Evolutionary conservation across 2,888 invertebrate species (phyloP).

Genomic region (Dolomedes plantarius): DNA sequence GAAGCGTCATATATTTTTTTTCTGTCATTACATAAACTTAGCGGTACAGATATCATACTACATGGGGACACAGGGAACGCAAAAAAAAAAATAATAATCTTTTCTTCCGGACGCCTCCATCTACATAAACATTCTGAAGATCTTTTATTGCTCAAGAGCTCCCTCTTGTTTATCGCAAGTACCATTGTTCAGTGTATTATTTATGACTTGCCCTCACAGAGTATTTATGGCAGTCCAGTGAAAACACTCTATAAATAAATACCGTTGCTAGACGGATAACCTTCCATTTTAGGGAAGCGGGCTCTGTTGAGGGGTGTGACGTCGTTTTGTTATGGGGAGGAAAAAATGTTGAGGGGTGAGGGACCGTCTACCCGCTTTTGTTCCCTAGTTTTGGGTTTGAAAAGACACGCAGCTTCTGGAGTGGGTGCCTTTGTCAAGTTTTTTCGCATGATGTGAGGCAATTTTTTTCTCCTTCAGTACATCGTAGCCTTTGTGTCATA

Average conservation of each 20-base stretch:
- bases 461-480: slow-evolving; percentile 35
- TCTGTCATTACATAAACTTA: too few species aligned
- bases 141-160: not conserved
- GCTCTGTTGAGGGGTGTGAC: not conserved
- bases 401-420: slow-evolving; percentile 49
- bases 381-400: not conserved
- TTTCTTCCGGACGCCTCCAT: not conserved
- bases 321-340: not conserved
- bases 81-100: not conserved
- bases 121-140: not conserved
- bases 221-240: slow-evolving; percentile 42
- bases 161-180: slow-evolving; percentile 31
- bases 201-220: slow-evolving; percentile 27
- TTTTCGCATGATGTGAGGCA: slow-evolving; percentile 57
- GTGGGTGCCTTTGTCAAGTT: slow-evolving; percentile 49
- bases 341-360: not conserved
- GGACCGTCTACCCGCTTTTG: not conserved
- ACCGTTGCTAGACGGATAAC: not conserved
- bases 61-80: too few species aligned
- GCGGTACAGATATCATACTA: too few species aligned
- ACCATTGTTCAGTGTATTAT: slow-evolving; percentile 42
- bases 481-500: slow-evolving; percentile 21
- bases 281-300: not conserved
- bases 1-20: too few species aligned
- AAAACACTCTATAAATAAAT: slow-evolving; percentile 63